Evolutionary conservation across 2,797 vertebrate genomes (phyloP).

Genomic region (Semotilus atromaculatus): DNA sequence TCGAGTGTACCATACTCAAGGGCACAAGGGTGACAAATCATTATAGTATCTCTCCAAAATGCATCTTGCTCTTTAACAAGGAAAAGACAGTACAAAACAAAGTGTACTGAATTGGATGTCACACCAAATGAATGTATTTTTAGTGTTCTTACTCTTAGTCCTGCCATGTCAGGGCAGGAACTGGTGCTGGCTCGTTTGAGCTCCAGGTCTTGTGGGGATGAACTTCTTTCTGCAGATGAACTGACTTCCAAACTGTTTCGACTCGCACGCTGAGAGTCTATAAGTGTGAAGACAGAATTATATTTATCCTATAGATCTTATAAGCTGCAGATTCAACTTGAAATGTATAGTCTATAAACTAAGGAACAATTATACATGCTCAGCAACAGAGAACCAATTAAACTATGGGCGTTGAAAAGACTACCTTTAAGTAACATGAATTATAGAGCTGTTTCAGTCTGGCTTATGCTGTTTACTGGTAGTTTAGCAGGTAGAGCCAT

Average conservation of each 20-base stretch:
- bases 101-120: neutral
- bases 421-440: neutral
- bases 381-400: neutral
- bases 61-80: neutral
- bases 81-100: neutral
- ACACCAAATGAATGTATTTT: neutral
- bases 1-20: conserved; percentile 5
- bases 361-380: neutral
- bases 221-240: conserved; percentile 39
- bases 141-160: conserved; percentile 68
- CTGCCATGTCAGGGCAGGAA: conserved; percentile 79
- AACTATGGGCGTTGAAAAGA: neutral
- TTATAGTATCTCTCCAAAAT: neutral
- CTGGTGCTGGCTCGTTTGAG: conserved; percentile 63
- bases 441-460: neutral
- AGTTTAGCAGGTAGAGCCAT: neutral
- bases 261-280: conserved; percentile 23
- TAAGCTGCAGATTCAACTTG: neutral
- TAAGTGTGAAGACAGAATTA: neutral
- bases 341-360: conserved; percentile 8
- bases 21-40: neutral
- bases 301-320: neutral
- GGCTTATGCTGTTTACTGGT: neutral
- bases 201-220: conserved; percentile 60
- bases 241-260: neutral